Evolutionary conservation across 1,140 invertebrate species (phyloP), one percentile per base, ranked within the genome.

Genomic region (Cydia strobilella): DNA sequence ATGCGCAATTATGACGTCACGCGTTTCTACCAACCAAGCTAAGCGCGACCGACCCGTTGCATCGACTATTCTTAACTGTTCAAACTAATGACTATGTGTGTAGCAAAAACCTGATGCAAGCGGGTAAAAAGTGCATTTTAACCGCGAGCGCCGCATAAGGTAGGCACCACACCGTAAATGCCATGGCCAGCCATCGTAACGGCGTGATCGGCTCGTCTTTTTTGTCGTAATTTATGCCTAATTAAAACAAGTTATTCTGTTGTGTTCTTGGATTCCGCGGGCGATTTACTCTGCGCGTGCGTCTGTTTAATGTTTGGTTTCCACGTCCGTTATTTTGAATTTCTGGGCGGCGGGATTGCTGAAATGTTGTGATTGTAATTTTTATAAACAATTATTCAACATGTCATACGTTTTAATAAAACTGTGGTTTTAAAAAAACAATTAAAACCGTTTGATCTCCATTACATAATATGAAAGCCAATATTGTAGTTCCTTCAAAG

Each of bases 131-230:
- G 80, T 83, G 84, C 86, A 89, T 86, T 83, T 79, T 59, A 81
- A 83, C 78, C 74, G 31, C 79, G 27, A 31, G 75, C 84, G 75
- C 84, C 84, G 85, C 88, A 83, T 85, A 87, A 76, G 80, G 85
- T 76, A 77, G 39, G 69, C 84, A 90, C 76, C 84, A 79, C 80
- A 86, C 84, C 90, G 90, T 92, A 90, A 92, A 92, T 92, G 86
- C 90, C 89, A 92, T 84, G 89, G 83, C 79, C 89, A 90, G 59
- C 84, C 86, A 88, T 86, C 79, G 89, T 88, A 84, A 90, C 89
- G 79, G 76, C 86, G 77, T 82, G 84, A 85, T 87, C 81, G 76
- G 69, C 75, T 74, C 78, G 77, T 80, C 83, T 80, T 84, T 83
- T 82, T 82, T 79, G 13, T 72, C 15, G 74, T 74, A 82, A 80